Evolutionary conservation across 2,888 invertebrate species (phyloP), one percentile per base, ranked within the genome.

Genomic region (Stegana nigrithorax): DNA sequence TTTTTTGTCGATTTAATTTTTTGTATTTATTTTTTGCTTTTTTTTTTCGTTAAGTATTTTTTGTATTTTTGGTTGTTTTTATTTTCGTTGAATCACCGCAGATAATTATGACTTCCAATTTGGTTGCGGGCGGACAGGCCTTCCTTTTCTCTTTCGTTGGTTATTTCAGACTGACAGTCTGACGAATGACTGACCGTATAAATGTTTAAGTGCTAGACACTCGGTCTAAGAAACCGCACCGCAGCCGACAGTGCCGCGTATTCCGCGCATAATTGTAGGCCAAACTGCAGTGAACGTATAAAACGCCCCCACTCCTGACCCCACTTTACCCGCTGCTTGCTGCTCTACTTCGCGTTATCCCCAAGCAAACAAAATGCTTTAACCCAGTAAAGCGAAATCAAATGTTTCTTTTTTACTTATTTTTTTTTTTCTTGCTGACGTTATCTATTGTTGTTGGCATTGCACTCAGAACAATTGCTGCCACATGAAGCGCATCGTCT

Each of bases 51-150:
- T n/a, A n/a, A n/a, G n/a, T n/a, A n/a, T n/a, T n/a, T n/a, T n/a
- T n/a, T n/a, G n/a, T n/a, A n/a, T n/a, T 47, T 47, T 5, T 47
- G 23, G 14, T n/a, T 27, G 23, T 44, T 27, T 8, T 1, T 12
- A 67, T 57, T 75, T 78, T 21, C 73, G 78, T 71, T 72, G 75
- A 73, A 70, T 78, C 78, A 78, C 69, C 68, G 57, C 56, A 71
- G 64, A 75, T 77, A 78, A 77, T 78, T 71, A 69, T 68, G 64
- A 70, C 63, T 69, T 68, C 60, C 63, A 69, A 67, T 67, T 69
- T 65, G 67, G 68, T 68, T 62, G 70, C 62, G 63, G 64, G 65
- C 67, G 68, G 62, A 57, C 66, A 58, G 57, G 6, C 63, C 50
- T 59, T 36, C 45, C 36, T n/a, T n/a, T 36, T 36, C 2, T 36